Evolutionary conservation across 2,888 invertebrate species (phyloP), one percentile per base, ranked within the genome.

Genomic region (Pheosia gnoma): DNA sequence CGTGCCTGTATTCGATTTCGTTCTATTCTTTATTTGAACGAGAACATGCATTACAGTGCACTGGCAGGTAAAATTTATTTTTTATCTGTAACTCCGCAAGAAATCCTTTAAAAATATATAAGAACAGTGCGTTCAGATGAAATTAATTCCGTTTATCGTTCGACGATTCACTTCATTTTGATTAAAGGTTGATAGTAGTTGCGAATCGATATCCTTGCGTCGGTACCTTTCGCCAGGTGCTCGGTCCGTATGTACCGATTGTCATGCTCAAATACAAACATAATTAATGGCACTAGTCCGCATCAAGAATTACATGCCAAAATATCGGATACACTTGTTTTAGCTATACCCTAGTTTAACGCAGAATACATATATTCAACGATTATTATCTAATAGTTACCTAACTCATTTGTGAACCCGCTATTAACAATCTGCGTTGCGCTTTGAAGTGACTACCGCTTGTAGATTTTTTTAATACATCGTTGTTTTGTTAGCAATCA

Each of bases 221-320:
- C 62, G 68, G 67, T 71, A 69, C 66, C 70, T 25, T 25, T 25
- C 61, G 67, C 78, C 84, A 80, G 83, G 81, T 80, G 79, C 73
- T 74, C 62, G 60, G 59, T 68, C 65, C 66, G 58, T 67, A 25
- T 63, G 59, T 62, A 59, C 60, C 62, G 61, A 61, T 62, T 82
- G 82, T 78, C 84, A 83, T 81, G 80, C 70, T 79, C 75, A 74
- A 71, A 73, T 67, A 72, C 66, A 63, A 65, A 68, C 59, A 65
- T 55, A 57, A 25, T 25, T 61, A 58, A 72, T 59, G 62, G 57
- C 58, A 59, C 54, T 66, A 65, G 55, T 13, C 58, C 10, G 54
- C 54, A 52, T 53, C 51, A 62, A 59, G n/a, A 58, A 60, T 56
- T 57, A 65, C 57, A 58, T 61, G n/a, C 54, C 56, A 58, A 63